Conservation (phyloP, 2,888 invertebrate genomes). For the Hypomecis atomaria region DNA sequence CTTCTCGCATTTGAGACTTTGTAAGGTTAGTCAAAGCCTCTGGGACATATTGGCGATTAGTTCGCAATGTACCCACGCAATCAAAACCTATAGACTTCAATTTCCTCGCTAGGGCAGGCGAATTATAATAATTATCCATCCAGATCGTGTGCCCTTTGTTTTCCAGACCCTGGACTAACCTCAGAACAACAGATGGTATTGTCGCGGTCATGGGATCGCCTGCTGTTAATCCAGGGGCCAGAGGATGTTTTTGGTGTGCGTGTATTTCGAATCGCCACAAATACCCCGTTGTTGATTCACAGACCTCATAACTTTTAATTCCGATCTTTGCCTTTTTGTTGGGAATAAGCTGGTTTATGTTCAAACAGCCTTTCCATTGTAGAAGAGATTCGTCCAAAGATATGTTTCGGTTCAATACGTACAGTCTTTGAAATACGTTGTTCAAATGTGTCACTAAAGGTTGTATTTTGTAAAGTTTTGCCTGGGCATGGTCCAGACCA, state of each 20-base stretch:
- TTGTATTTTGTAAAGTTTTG: constrained; percentile 2
- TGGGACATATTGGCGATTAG: too few relatives aligned
- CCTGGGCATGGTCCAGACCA: not conserved
- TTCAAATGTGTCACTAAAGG: not conserved
- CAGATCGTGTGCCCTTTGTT: too few relatives aligned
- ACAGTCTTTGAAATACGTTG: constrained; percentile 11
- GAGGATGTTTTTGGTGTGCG: not conserved
- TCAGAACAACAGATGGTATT: too few relatives aligned
- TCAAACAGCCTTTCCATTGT: constrained; percentile 25
- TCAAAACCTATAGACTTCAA: too few relatives aligned
- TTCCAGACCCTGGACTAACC: too few relatives aligned
- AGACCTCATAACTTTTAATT: constrained; percentile 9
- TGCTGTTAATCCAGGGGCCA: too few relatives aligned
- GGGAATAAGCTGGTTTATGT: constrained; percentile 26
- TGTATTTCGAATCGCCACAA: constrained; percentile 8
- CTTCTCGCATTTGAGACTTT: too few relatives aligned
- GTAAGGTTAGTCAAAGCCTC: too few relatives aligned
- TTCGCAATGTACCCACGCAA: too few relatives aligned
- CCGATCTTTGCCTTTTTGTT: constrained; percentile 24
- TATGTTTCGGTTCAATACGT: constrained; percentile 12
- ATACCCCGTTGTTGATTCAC: constrained; percentile 19
- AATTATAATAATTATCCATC: too few relatives aligned
- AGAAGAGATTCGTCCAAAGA: constrained; percentile 20
- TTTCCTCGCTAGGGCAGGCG: too few relatives aligned
- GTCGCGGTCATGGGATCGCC: too few relatives aligned